Base-by-base conservation (phyloP, 2,888 invertebrate genomes). In the Ptychoptera contaminata region DNA sequence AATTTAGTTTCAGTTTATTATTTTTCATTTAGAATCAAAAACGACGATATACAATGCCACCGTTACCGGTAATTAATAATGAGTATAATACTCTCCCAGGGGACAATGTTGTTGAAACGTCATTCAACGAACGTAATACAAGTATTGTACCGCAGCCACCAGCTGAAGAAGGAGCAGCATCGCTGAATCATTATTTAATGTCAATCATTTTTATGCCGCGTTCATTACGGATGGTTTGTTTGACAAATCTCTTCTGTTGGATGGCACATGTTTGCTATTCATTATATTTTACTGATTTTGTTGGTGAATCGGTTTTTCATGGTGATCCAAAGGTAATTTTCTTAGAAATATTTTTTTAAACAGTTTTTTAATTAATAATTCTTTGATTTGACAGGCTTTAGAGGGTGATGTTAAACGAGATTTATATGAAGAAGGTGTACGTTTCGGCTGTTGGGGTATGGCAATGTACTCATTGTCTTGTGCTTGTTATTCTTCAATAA, bases 231-330 rank as follows among this genome's bases (percentile, higher is more conserved):
- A 77, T 90, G 57, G 75, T 94, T 10, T 94, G 94, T 57, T 60
- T 92, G 49, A 94, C 94, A 11, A 94, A 94, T 68, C 71, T 94
- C 32, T 94, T 94, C 66, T 93, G 92, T 59, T 96, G 94, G 94
- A 94, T 93, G 92, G 90, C 93, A 0, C 85, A 96, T 54, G 92
- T 96, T 38, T 93, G 93, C 62, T 96, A 94, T 61, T 93, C 93
- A 0, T 69, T 96, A 7, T 94, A 93, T 64, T 94, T 96, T 63
- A 96, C 94, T 0, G 93, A 94, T 66, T 96, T 93, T 58, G 94
- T 91, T 2, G 91, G 88, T 0, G 88, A 92, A 64, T 80, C 86
- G 10, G 87, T 91, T 14, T 92, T 83, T 59, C 74, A 75, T n/a
- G 91, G 91, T 0, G 75, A 86, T 66, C 90, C 88, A n/a, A 77